phyloP scores from a whole-genome alignment of 2,888 invertebrate genomes.

The Sminthurinus aureus region DNA sequence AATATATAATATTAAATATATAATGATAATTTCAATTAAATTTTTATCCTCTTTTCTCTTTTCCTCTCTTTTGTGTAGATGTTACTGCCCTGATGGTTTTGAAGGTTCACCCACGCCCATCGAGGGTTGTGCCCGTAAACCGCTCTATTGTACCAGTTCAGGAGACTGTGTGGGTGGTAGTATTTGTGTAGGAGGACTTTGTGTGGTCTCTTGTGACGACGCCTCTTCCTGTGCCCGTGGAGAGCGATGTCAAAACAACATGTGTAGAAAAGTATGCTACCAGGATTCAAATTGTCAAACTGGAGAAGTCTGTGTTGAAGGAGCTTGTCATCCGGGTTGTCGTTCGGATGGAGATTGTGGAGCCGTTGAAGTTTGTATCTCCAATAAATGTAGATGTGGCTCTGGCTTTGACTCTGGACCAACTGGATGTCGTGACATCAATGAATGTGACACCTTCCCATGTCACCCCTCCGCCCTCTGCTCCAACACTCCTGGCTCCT shows the following conservation, averaged over 20 bases:
- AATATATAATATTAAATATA: too few species aligned
- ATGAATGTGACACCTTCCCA: slow-evolving; percentile 79
- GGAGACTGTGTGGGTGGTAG: slow-evolving; percentile 79
- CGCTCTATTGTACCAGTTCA: slow-evolving; percentile 73
- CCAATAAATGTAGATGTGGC: slow-evolving; percentile 81
- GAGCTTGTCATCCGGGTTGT: slow-evolving; percentile 84
- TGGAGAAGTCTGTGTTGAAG: slow-evolving; percentile 85
- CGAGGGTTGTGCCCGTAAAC: slow-evolving; percentile 86
- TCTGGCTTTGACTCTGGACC: slow-evolving; percentile 77
- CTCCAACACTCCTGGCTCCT: slow-evolving; percentile 81
- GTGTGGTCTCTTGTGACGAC: slow-evolving; percentile 80
- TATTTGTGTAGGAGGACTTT: slow-evolving; percentile 79
- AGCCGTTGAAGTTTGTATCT: slow-evolving; percentile 77
- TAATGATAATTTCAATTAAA: too few species aligned
- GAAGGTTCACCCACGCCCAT: slow-evolving; percentile 86
- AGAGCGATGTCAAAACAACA: slow-evolving; percentile 78
- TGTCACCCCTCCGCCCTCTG: slow-evolving; percentile 84
- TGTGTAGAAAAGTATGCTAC: slow-evolving; percentile 86
- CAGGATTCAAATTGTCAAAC: slow-evolving; percentile 88
- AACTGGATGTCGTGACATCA: slow-evolving; percentile 80
- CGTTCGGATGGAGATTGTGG: slow-evolving; percentile 80
- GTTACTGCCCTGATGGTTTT: slow-evolving; percentile 84
- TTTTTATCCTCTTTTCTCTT: too few species aligned
- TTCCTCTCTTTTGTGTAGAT: slow-evolving; percentile 62
- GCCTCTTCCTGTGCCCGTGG: slow-evolving; percentile 78